Evolutionary conservation across 1,140 invertebrate species (phyloP).

Genomic region (Anagrus nilaparvatae): DNA sequence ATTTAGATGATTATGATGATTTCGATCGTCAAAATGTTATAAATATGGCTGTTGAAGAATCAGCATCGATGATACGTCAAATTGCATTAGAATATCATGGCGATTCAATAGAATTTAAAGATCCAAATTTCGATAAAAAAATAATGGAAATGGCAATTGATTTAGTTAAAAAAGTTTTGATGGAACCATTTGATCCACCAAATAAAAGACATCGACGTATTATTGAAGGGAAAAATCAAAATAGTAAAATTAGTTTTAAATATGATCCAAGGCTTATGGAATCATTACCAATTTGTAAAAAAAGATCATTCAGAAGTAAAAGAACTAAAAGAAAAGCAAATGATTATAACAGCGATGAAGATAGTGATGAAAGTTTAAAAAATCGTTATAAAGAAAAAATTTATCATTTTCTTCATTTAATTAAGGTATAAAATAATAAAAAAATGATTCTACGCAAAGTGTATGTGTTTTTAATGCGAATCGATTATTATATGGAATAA

Average conservation of each 20-base stretch:
- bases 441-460: no score
- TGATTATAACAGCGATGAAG: no score
- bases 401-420: no score
- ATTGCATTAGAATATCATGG: not conserved
- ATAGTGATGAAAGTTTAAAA: no score
- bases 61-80: constrained; percentile 4
- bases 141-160: constrained; percentile 6
- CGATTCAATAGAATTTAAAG: not conserved
- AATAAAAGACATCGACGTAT: not conserved
- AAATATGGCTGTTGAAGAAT: constrained; percentile 12
- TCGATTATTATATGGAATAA: no score
- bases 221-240: not conserved
- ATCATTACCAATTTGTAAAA: not conserved
- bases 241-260: not conserved
- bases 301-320: no score
- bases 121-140: not conserved
- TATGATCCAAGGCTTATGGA: not conserved
- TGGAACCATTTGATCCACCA: not conserved
- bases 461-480: no score
- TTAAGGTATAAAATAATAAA: no score
- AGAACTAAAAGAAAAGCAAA: no score
- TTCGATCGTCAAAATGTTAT: constrained; percentile 7
- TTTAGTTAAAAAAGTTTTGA: constrained; percentile 11
- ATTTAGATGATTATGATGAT: no score
- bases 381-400: no score